Conservation (phyloP, 2,797 vertebrate species). For the Sparidentex hasta region DNA sequence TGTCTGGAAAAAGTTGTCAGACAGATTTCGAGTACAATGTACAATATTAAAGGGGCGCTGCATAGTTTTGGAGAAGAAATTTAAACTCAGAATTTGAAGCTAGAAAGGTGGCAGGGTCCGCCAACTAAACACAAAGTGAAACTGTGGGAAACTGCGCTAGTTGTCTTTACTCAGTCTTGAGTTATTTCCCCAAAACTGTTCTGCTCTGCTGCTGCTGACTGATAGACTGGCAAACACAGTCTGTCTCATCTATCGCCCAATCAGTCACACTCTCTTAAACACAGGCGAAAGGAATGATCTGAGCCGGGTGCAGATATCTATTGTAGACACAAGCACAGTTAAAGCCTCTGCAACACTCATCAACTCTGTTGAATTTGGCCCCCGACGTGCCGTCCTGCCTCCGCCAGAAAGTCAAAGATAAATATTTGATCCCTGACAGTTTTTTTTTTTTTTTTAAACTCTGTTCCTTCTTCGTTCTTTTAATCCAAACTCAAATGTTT, state of each 20-base stretch:
- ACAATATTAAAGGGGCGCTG: no score
- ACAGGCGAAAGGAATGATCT: background rate
- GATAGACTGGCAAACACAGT: constrained; percentile 38
- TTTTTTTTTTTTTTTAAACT: background rate
- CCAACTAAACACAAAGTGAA: no score
- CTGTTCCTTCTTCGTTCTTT: background rate
- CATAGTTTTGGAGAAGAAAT: no score
- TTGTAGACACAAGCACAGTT: constrained; percentile 47
- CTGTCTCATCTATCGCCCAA: constrained; percentile 29
- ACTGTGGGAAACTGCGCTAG: no score
- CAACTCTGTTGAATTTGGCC: constrained; percentile 13
- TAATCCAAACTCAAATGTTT: constrained; percentile 20
- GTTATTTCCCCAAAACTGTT: background rate
- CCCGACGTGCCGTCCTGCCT: background rate
- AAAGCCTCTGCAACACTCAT: constrained; percentile 27
- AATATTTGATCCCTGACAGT: constrained; percentile 37
- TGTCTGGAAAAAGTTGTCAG: no score
- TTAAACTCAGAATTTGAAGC: no score
- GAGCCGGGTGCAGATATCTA: constrained; percentile 17
- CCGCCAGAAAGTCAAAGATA: constrained; percentile 28
- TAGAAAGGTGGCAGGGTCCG: no score
- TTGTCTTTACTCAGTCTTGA: no score
- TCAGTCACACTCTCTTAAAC: constrained; percentile 34
- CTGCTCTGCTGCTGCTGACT: constrained; percentile 33
- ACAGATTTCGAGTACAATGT: no score